Evolutionary conservation across 2,797 vertebrate genomes (phyloP), one percentile per base, ranked within the genome.

Genomic region (Catostomus latipinnis): DNA sequence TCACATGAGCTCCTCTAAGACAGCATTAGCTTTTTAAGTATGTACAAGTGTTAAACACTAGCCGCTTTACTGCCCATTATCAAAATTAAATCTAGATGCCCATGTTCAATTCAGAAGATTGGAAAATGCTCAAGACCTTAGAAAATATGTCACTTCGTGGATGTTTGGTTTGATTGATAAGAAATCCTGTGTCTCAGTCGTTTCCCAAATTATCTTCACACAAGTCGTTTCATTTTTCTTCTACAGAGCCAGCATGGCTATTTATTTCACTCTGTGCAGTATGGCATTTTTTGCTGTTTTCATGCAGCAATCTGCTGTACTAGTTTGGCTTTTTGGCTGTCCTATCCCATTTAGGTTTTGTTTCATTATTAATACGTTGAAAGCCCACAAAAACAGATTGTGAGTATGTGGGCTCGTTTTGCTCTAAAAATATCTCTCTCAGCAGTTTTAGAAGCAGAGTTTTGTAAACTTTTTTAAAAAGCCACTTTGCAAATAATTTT

Each of bases 91-190:
- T 65, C 71, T 8, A 34, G 22, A 22, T 22, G 22, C 22, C 61
- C 13, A 75, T 82, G 77, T 80, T 82, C 81, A 65, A 86, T 82
- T 86, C 56, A 81, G n/a, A 49, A 66, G 50, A 43, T 7, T 8
- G 6, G 12, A 65, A 8, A 61, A 54, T 45, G 22, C 8, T n/a
- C 22, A 22, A 53, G 14, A 66, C 46, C 9, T 67, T 54, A 46
- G 16, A 58, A 43, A 67, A 11, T 18, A 12, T 11, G 11, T 9
- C 45, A 48, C 14, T 62, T 71, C 68, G 62, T 73, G 75, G 74
- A 60, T 8, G 8, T 22, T 53, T 13, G 54, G 57, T 46, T 68
- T 62, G 81, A 68, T 60, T 56, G 56, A 67, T 61, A 0, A 6
- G 49, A 9, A 73, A 67, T 77, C 72, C 34, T 73, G 10, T 69